These are phyloP conservation scores for Pogonocherus hispidulus DNA, from an alignment of 2,888 invertebrate genomes.

Conservation along the genomic window DNA sequence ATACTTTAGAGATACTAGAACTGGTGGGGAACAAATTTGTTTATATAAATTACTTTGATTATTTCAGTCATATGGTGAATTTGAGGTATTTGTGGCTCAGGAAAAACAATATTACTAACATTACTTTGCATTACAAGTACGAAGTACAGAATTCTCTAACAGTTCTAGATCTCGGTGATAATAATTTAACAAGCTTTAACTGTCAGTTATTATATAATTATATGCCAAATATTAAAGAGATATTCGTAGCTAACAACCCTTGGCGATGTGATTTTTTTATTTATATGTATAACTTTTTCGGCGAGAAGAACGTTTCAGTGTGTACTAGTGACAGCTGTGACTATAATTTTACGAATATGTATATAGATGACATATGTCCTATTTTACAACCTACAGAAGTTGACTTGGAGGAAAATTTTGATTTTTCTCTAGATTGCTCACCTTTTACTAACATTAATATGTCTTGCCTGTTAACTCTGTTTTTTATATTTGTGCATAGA, in stretches of 20 bases:
- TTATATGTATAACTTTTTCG: constrained; percentile 62
- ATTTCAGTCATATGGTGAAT: constrained; percentile 60
- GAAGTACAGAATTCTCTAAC: constrained; percentile 57
- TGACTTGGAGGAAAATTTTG: constrained; percentile 31
- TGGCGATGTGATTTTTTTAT: constrained; percentile 64
- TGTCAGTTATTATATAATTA: constrained; percentile 60
- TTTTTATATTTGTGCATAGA: constrained; percentile 13
- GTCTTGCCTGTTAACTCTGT: not conserved
- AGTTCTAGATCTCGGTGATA: constrained; percentile 60
- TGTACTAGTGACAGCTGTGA: constrained; percentile 60
- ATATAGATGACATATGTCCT: constrained; percentile 54
- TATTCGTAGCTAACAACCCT: constrained; percentile 61
- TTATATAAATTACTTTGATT: constrained; percentile 55
- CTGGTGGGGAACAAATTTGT: constrained; percentile 61
- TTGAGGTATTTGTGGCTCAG: constrained; percentile 63
- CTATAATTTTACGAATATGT: constrained; percentile 49
- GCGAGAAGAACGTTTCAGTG: constrained; percentile 57
- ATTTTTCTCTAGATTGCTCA: constrained; percentile 50
- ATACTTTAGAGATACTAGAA: constrained; percentile 62
- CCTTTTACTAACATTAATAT: constrained; percentile 10
- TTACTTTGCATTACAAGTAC: constrained; percentile 55
- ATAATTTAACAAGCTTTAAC: constrained; percentile 60
- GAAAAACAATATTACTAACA: constrained; percentile 58
- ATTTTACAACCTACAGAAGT: constrained; percentile 32
- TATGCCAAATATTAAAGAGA: constrained; percentile 61